Percentiles rank a stretch among this genome's conserved stretches.
Evolutionary conservation across 1,140 invertebrate genomes (phyloP).

Genomic region (Drosophila bipectinata): DNA sequence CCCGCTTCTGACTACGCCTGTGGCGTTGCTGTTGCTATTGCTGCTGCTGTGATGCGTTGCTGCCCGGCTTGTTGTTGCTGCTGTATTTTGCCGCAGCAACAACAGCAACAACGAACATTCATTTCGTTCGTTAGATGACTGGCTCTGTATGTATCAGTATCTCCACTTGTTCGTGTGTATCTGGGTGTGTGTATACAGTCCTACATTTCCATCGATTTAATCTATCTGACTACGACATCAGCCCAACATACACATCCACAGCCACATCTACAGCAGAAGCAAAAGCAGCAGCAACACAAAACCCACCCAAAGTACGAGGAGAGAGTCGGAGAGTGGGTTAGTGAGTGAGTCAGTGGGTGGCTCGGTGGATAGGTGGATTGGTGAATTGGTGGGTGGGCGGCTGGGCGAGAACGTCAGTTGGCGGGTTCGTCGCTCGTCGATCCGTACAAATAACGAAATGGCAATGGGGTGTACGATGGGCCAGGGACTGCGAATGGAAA

Average conservation of each 20-base stretch:
- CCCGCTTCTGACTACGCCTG: constrained; percentile 25
- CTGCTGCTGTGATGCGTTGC: constrained; percentile 74
- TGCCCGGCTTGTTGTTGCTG: constrained; percentile 63
- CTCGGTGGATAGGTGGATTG: constrained; percentile 14
- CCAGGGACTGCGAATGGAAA: constrained; percentile 36
- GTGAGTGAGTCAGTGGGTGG: constrained; percentile 43
- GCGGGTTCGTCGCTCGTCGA: constrained; percentile 41
- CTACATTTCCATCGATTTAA: constrained; percentile 82
- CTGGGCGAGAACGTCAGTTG: constrained; percentile 19
- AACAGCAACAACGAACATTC: constrained; percentile 51
- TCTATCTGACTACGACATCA: constrained; percentile 82
- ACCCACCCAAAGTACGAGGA: constrained; percentile 71
- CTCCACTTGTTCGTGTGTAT: constrained; percentile 20
- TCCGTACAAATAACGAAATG: constrained; percentile 80
- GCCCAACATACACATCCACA: constrained; percentile 60
- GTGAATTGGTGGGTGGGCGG: constrained; percentile 7
- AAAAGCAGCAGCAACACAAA: constrained; percentile 44
- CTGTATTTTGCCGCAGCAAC: constrained; percentile 76
- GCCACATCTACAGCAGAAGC: constrained; percentile 6
- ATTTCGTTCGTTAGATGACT: constrained; percentile 80
- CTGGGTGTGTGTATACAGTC: constrained; percentile 70
- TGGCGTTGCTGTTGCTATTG: constrained; percentile 52
- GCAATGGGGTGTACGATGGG: constrained; percentile 68
- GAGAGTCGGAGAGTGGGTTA: constrained; percentile 32
- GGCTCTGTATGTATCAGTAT: constrained; percentile 40